Conservation (phyloP, 2,113 vertebrate species). For the Strix uralensis region DNA sequence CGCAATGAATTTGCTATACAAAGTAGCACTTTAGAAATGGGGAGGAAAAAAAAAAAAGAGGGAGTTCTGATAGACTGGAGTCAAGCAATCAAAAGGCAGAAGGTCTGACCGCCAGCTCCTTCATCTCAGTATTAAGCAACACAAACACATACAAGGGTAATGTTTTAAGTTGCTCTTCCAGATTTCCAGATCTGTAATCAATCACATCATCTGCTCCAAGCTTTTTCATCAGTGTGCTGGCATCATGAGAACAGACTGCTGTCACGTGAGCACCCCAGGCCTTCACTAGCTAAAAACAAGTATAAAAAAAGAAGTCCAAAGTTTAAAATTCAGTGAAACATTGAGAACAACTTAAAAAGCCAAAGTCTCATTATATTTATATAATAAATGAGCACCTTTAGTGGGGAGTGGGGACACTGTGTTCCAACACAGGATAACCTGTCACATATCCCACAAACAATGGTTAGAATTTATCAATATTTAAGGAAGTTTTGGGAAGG, state of each 20-base stretch:
- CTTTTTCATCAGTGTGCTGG: constrained; percentile 79
- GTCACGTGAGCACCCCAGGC: constrained; percentile 93
- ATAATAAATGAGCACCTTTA: neutral
- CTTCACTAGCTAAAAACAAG: constrained; percentile 84
- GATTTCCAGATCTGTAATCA: constrained; percentile 84
- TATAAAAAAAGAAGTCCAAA: neutral
- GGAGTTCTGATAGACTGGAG: neutral
- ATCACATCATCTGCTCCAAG: constrained; percentile 88
- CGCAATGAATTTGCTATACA: neutral
- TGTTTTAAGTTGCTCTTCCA: constrained; percentile 76
- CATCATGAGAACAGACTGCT: constrained; percentile 90
- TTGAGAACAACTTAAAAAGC: neutral
- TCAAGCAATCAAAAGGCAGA: neutral
- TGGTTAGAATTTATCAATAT: neutral
- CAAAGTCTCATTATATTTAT: neutral
- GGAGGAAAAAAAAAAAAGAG: neutral
- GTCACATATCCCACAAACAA: neutral
- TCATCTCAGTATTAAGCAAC: neutral
- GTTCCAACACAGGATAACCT: neutral
- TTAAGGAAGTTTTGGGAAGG: neutral
- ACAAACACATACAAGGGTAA: constrained; percentile 80
- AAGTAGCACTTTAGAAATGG: neutral
- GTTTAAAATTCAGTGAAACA: neutral
- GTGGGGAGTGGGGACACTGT: neutral
- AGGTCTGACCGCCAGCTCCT: neutral